Percentiles rank a stretch among this genome's conserved stretches.
phyloP scores from a whole-genome alignment of 2,113 vertebrate genomes.

The Arothron firmamentum region DNA sequence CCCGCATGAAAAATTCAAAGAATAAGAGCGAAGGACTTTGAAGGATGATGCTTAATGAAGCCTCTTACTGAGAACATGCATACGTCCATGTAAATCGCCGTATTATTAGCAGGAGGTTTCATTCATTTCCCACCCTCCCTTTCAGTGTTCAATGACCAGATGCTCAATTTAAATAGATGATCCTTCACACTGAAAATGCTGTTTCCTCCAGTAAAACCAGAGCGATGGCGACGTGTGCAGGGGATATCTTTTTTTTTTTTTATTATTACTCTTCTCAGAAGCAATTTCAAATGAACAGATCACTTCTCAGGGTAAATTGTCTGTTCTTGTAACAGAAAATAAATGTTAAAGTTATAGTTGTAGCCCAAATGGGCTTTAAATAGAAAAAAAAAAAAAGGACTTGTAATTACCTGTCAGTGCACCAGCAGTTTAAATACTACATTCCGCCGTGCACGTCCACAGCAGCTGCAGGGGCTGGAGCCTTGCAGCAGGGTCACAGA shows the following conservation, averaged over 20 bases:
- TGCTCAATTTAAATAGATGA: conserved; percentile 2
- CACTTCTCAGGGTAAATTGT: neutral
- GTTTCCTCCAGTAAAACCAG: neutral
- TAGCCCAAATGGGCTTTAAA: too few species aligned
- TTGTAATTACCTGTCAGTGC: too few species aligned
- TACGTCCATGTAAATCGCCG: neutral
- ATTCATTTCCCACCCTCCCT: neutral
- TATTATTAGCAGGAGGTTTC: neutral
- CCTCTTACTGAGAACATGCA: neutral
- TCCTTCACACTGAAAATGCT: neutral
- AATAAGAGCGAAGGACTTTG: neutral
- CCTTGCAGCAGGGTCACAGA: too few species aligned
- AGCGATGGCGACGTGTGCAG: neutral
- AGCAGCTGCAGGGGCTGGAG: too few species aligned
- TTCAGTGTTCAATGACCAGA: neutral
- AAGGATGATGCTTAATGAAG: conserved; percentile 12
- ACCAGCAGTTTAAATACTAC: too few species aligned
- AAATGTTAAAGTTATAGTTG: neutral
- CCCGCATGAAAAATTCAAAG: conserved; percentile 23
- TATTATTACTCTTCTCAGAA: neutral
- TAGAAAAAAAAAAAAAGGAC: too few species aligned
- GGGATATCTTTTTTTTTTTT: too few species aligned
- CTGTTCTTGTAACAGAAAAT: conserved; percentile 8
- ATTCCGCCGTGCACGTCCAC: too few species aligned
- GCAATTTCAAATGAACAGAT: conserved; percentile 9